Conservation (phyloP, 2,113 vertebrate species). For the Phrynosoma platyrhinos region DNA sequence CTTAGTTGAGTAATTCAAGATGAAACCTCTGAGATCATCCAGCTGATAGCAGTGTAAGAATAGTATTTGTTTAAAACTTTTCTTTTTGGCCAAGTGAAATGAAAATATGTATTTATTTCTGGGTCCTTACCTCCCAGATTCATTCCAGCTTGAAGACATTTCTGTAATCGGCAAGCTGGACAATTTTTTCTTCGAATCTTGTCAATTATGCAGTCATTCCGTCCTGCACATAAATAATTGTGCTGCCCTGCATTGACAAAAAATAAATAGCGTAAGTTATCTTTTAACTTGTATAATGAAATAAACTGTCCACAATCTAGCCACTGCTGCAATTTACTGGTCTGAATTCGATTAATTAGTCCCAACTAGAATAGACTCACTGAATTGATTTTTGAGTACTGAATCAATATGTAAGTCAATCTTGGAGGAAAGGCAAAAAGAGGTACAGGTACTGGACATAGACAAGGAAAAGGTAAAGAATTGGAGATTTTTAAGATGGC, state of each 20-base stretch:
- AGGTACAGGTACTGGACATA: too few relatives aligned
- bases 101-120: slow-evolving; percentile 53
- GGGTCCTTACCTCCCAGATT: slow-evolving; percentile 94
- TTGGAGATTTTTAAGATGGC: neutral
- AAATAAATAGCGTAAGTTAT: slow-evolving; percentile 20
- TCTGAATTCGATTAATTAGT: too few relatives aligned
- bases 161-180: slow-evolving; percentile 97
- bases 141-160: slow-evolving; percentile 99
- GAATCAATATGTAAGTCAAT: too few relatives aligned
- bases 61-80: slow-evolving; percentile 21
- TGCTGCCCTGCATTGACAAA: slow-evolving; percentile 90
- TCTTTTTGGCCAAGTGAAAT: slow-evolving; percentile 55
- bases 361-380: too few relatives aligned
- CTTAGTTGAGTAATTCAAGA: slow-evolving; percentile 44
- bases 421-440: too few relatives aligned
- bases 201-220: slow-evolving; percentile 99
- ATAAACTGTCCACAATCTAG: neutral
- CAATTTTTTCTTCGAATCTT: slow-evolving; percentile 99
- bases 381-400: too few relatives aligned
- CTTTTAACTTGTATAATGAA: neutral
- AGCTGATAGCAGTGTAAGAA: slow-evolving; percentile 58
- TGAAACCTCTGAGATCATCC: slow-evolving; percentile 49
- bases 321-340: too few relatives aligned
- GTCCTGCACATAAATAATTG: slow-evolving; percentile 98
- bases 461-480: neutral